Percentiles rank a stretch among this genome's conserved stretches.
phyloP scores from a whole-genome alignment of 2,797 vertebrate species.

The Acropternis orthonyx region DNA sequence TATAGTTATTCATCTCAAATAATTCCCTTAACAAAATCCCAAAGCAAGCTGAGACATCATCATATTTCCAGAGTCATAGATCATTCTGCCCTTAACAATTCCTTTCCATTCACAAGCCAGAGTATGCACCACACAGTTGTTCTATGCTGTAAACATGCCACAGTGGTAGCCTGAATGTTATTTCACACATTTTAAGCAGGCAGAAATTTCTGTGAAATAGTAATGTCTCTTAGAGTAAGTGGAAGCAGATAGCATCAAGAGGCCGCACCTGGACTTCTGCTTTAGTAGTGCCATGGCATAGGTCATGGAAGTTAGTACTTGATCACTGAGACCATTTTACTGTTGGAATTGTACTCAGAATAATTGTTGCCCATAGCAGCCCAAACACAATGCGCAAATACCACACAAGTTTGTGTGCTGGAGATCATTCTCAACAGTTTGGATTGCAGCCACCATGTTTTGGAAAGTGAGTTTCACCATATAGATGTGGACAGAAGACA shows the following conservation, averaged over 20 bases:
- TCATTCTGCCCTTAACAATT: neutral
- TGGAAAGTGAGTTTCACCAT: neutral
- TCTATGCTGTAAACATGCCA: neutral
- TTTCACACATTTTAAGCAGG: neutral
- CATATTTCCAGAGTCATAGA: neutral
- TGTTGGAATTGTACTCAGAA: neutral
- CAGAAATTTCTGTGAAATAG: neutral
- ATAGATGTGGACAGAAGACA: neutral
- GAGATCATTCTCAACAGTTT: neutral
- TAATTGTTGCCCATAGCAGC: neutral
- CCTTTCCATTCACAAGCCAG: neutral
- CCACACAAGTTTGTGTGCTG: neutral
- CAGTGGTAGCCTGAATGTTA: neutral
- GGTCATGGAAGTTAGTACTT: neutral
- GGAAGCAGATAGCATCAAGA: neutral
- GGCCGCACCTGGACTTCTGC: neutral
- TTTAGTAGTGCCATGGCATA: neutral
- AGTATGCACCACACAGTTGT: neutral
- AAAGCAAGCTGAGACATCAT: neutral
- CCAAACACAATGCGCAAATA: neutral
- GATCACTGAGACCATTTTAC: neutral
- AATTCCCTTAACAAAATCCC: neutral
- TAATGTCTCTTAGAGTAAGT: neutral
- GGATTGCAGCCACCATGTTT: neutral
- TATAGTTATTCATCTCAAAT: neutral